Evolutionary conservation across 53 echinoderm and acorn worm species (phyloP).

Genomic region (Paelopatides confundens): DNA sequence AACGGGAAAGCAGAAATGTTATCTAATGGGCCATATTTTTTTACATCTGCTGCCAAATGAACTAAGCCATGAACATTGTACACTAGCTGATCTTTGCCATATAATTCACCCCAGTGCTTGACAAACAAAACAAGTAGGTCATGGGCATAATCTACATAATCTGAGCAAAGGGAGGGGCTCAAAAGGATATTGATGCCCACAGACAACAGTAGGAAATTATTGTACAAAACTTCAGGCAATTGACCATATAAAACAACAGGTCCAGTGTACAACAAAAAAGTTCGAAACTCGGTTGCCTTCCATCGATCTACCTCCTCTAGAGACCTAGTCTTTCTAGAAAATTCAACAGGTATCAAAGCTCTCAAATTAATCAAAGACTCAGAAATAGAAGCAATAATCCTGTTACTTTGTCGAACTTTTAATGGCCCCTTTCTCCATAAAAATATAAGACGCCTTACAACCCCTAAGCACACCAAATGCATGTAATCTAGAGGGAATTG

Average conservation of each 20-base stretch:
- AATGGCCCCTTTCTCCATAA: conserved; percentile 72
- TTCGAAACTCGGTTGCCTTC: conserved; percentile 68
- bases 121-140: conserved; percentile 56
- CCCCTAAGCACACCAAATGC: conserved; percentile 73
- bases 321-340: conserved; percentile 38
- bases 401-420: conserved; percentile 15
- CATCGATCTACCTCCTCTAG: conserved; percentile 54
- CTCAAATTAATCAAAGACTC: conserved; percentile 44
- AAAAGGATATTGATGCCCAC: conserved; percentile 7
- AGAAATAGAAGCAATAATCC: conserved; percentile 32
- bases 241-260: conserved; percentile 39
- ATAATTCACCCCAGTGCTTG: conserved; percentile 41
- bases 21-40: conserved; percentile 51
- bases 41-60: conserved; percentile 47
- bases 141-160: conserved; percentile 47
- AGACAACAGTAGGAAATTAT: conserved; percentile 46
- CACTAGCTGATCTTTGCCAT: conserved; percentile 49
- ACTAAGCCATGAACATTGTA: conserved; percentile 71
- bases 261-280: conserved; percentile 60
- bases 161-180: conserved; percentile 17
- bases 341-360: conserved; percentile 34
- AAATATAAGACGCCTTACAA: conserved; percentile 56
- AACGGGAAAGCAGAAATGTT: conserved; percentile 52
- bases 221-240: conserved; percentile 46
- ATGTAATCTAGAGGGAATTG: conserved; percentile 71